A percentile compares a stretch with the other conserved stretches of the same genome.
phyloP scores from a whole-genome alignment of 2,888 invertebrate genomes.

The Drosophila anceps region DNA sequence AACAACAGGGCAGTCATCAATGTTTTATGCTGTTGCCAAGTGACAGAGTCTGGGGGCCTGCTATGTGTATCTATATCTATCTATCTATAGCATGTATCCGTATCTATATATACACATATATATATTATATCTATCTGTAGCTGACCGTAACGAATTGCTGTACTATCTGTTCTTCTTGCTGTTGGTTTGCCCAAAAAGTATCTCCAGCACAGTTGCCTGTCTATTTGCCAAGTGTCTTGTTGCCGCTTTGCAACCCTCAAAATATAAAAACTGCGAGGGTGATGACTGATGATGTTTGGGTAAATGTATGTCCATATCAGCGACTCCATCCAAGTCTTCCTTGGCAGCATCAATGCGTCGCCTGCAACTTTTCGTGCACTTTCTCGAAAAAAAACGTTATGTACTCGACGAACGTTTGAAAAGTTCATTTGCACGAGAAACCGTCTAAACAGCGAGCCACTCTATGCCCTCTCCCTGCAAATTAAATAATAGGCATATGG shows the following conservation, averaged over 20 bases:
- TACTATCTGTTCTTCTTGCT: constrained; percentile 47
- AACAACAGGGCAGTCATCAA: constrained; percentile 55
- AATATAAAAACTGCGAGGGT: constrained; percentile 67
- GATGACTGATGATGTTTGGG: constrained; percentile 81
- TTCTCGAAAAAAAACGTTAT: constrained; percentile 47
- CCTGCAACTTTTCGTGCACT: constrained; percentile 59
- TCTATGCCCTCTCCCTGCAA: constrained; percentile 34
- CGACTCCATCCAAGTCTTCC: constrained; percentile 4
- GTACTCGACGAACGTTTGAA: constrained; percentile 68
- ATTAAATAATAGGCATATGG: constrained; percentile 81
- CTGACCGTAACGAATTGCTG: constrained; percentile 78
- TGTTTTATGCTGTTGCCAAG: constrained; percentile 70
- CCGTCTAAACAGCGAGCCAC: not conserved
- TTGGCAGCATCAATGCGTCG: constrained; percentile 19
- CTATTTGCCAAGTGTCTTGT: constrained; percentile 55
- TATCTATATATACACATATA: constrained; percentile 44
- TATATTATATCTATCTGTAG: constrained; percentile 57
- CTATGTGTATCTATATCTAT: constrained; percentile 33
- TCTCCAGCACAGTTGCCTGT: constrained; percentile 48
- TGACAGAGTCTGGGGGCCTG: constrained; percentile 26
- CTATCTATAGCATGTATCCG: constrained; percentile 17
- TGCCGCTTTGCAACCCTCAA: constrained; percentile 73
- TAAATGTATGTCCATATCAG: constrained; percentile 19
- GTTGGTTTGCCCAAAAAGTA: constrained; percentile 59
- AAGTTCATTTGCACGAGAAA: constrained; percentile 73